Conservation (phyloP, 2,888 invertebrate species). For the Apodemia zela region DNA sequence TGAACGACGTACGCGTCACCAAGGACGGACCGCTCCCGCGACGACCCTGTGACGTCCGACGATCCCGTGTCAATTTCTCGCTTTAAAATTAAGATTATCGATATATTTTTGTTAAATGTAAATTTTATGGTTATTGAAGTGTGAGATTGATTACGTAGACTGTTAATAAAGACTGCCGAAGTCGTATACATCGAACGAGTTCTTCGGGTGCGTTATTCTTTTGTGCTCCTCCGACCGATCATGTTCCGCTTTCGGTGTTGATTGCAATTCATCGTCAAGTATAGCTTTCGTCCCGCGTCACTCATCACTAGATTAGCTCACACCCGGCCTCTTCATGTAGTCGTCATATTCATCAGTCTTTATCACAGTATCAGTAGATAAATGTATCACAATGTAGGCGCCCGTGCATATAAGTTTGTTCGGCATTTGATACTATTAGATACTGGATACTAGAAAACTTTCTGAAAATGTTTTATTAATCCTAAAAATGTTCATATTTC, state of each 20-base stretch:
- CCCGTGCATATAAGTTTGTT: slow-evolving; percentile 62
- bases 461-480: slow-evolving; percentile 47
- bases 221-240: slow-evolving; percentile 54
- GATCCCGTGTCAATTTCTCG: slow-evolving; percentile 73
- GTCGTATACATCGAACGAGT: slow-evolving; percentile 69
- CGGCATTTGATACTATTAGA: slow-evolving; percentile 51
- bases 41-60: slow-evolving; percentile 49
- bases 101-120: slow-evolving; percentile 56
- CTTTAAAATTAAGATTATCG: slow-evolving; percentile 65
- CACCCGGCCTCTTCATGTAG: slow-evolving; percentile 74
- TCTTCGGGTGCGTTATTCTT: slow-evolving; percentile 56
- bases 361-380: slow-evolving; percentile 73
- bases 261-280: slow-evolving; percentile 64
- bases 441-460: slow-evolving; percentile 67
- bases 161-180: slow-evolving; percentile 73
- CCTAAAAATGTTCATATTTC: slow-evolving; percentile 47
- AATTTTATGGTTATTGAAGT: slow-evolving; percentile 63
- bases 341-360: slow-evolving; percentile 65
- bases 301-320: slow-evolving; percentile 60
- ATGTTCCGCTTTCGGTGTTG: slow-evolving; percentile 75
- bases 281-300: slow-evolving; percentile 61
- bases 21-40: slow-evolving; percentile 82
- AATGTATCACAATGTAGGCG: slow-evolving; percentile 80
- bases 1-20: slow-evolving; percentile 89
- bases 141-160: slow-evolving; percentile 68